Conservation (phyloP, 2,797 vertebrate species). For the Hipposideros larvatus region DNA sequence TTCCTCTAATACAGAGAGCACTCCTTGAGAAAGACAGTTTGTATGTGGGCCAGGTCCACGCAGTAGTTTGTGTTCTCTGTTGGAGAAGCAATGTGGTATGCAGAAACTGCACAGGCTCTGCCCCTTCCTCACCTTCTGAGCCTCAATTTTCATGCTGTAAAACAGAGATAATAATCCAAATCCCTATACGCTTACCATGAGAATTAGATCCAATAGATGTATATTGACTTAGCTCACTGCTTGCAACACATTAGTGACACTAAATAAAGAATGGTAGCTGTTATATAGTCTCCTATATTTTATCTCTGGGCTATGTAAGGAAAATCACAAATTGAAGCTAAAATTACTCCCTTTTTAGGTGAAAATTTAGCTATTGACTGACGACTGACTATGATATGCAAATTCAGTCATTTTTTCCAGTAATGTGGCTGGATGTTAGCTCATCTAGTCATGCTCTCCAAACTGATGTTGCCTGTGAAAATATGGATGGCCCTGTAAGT, state of each 20-base stretch:
- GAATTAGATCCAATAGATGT: not conserved
- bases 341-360: conserved; percentile 5
- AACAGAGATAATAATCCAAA: conserved; percentile 31
- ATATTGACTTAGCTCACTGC: not conserved
- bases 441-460: not conserved
- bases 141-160: not conserved
- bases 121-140: conserved; percentile 19
- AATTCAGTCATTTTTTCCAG: not conserved
- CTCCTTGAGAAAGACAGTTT: conserved; percentile 20
- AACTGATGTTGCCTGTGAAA: not conserved
- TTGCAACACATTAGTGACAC: not conserved
- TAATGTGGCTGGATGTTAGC: not conserved
- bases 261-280: conserved; percentile 33
- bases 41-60: not conserved
- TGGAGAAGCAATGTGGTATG: not conserved
- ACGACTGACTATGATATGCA: not conserved
- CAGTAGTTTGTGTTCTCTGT: not conserved
- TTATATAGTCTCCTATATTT: not conserved
- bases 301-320: conserved; percentile 5
- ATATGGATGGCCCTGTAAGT: not conserved
- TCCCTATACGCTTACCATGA: not conserved
- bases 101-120: not conserved
- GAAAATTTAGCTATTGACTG: conserved; percentile 28
- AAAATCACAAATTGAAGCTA: conserved; percentile 15
- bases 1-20: conserved; percentile 2